Percentiles rank a stretch among this genome's conserved stretches.
These are phyloP conservation scores for Notolabrus celidotus DNA, from an alignment of 2,797 vertebrate genomes.

Conservation along the genomic window DNA sequence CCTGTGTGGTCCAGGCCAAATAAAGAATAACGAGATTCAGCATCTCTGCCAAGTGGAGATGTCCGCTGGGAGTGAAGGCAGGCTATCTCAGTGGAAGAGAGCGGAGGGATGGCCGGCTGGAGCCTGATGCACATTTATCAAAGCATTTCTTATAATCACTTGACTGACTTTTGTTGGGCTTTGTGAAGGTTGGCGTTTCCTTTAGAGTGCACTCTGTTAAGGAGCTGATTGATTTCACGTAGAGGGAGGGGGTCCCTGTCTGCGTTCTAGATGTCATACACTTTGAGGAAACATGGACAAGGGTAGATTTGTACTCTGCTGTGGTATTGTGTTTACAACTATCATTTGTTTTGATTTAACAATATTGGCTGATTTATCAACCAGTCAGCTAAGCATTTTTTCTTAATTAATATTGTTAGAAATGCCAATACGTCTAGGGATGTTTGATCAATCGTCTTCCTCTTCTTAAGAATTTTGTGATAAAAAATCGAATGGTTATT, in stretches of 20 bases:
- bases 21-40: constrained; percentile 84
- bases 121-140: constrained; percentile 75
- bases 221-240: constrained; percentile 74
- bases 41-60: constrained; percentile 80
- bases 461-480: constrained; percentile 85
- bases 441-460: constrained; percentile 87
- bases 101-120: constrained; percentile 49
- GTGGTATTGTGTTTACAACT: constrained; percentile 73
- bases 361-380: constrained; percentile 81
- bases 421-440: constrained; percentile 82
- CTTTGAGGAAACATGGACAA: constrained; percentile 67
- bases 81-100: constrained; percentile 61
- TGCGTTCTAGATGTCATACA: constrained; percentile 61
- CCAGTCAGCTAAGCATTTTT: constrained; percentile 84
- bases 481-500: constrained; percentile 87
- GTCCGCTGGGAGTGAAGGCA: constrained; percentile 76
- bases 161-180: constrained; percentile 76
- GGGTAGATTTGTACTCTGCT: constrained; percentile 64
- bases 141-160: constrained; percentile 77
- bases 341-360: constrained; percentile 86
- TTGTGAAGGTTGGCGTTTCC: constrained; percentile 73
- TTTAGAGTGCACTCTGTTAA: constrained; percentile 73
- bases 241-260: constrained; percentile 20
- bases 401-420: constrained; percentile 91
- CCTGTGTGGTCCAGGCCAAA: constrained; percentile 78